Evolutionary conservation across 2,113 vertebrate species (phyloP), one percentile per base, ranked within the genome.

Genomic region (Balaeniceps rex): DNA sequence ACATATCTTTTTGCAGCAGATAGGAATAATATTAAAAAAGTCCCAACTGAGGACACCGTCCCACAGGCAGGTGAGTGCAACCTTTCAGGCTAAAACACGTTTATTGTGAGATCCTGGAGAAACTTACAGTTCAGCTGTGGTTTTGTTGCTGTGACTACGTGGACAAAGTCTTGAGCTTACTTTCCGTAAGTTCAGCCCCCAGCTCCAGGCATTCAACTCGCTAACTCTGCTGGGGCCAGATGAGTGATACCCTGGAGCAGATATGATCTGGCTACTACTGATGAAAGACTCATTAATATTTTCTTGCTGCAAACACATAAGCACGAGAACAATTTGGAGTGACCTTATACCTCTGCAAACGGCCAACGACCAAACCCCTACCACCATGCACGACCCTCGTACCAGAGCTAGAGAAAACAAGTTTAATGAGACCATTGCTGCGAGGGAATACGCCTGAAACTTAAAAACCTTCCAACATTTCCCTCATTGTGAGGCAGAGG

Each of bases 231-330:
- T 69, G 95, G 47, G 91, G 93, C 94, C 87, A 65, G 91, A 88
- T 54, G 70, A 94, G 89, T 58, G 83, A 96, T 93, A 86, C 82
- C 84, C 71, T 12, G 46, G 72, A 91, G 58, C 87, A 92, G 94
- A 92, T 78, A 96, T 5, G 3, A 96, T 83, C 92, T 76, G 63
- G 82, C 88, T 96, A 13, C 89, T 83, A 51, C 87, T 9, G 38
- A 86, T 71, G 81, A 96, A 90, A 95, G 79, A 55, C 90, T 86
- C 90, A 94, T 90, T 95, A 96, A 96, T 88, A 91, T 93, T 93
- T 96, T 80, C 94, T 96, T 85, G 81, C 81, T 83, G 77, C 3
- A 28, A 87, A 72, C 49, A 36, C 65, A 77, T 51, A 63, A 87
- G 55, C 9, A 17, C 87, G 83, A 83, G 63, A 91, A 93, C 51